These are phyloP conservation scores for Erebia epiphron DNA, from an alignment of 2,888 invertebrate species.

Conservation along the genomic window DNA sequence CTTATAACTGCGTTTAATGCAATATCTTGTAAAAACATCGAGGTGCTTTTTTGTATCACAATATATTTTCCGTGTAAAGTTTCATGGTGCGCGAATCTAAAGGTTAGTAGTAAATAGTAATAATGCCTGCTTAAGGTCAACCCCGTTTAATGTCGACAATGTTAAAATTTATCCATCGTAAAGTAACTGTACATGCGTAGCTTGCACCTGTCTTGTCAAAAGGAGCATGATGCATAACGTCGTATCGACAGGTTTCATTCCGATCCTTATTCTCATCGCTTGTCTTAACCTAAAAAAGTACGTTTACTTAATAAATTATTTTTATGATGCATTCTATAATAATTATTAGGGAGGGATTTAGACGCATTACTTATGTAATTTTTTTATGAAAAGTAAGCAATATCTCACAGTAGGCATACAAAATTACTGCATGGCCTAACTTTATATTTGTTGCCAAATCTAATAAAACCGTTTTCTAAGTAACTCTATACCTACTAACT, in stretches of 20 bases:
- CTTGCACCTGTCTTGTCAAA: conserved; percentile 71
- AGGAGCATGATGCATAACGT: conserved; percentile 63
- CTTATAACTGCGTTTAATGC: background rate
- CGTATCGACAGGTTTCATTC: conserved; percentile 53
- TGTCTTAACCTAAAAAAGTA: too few species aligned
- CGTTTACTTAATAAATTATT: too few species aligned
- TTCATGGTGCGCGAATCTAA: conserved; percentile 16
- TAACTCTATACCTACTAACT: too few species aligned
- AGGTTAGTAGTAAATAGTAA: conserved; percentile 10
- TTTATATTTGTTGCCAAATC: too few species aligned
- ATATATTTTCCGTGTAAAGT: background rate
- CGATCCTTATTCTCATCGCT: conserved; percentile 21
- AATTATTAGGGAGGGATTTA: too few species aligned
- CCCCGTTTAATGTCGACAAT: conserved; percentile 15
- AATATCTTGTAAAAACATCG: background rate
- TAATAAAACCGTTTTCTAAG: too few species aligned
- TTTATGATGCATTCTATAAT: too few species aligned
- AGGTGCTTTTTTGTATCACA: background rate
- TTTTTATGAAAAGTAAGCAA: too few species aligned
- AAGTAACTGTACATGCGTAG: conserved; percentile 29
- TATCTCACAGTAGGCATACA: too few species aligned
- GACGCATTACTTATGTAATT: too few species aligned
- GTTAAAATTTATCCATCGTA: conserved; percentile 13
- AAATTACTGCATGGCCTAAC: too few species aligned
- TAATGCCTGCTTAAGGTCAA: conserved; percentile 20